These are phyloP conservation scores for Ceratina calcarata DNA, from an alignment of 1,140 invertebrate genomes.

Conservation along the genomic window DNA sequence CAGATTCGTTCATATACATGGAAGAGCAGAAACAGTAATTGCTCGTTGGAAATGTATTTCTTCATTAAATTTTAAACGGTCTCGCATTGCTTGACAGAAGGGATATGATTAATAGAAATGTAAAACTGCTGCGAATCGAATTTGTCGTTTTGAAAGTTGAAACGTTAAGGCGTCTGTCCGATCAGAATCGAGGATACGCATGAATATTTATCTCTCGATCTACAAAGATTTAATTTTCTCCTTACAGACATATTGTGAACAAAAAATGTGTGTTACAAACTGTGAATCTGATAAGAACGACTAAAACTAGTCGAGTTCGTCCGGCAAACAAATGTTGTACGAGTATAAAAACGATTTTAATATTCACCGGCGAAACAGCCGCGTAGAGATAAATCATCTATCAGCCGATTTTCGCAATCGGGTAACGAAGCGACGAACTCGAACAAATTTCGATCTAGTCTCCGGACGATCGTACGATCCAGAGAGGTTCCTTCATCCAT, in stretches of 20 bases:
- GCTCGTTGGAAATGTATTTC: no score
- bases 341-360: background rate
- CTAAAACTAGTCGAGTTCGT: background rate
- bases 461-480: background rate
- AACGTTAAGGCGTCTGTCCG: background rate
- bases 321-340: background rate
- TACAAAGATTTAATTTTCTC: background rate
- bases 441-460: conserved; percentile 18
- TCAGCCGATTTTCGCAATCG: background rate
- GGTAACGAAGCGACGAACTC: background rate
- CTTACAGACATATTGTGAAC: background rate
- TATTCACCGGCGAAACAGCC: background rate
- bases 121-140: background rate
- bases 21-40: no score
- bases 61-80: no score
- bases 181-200: background rate
- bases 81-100: background rate
- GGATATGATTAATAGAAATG: background rate
- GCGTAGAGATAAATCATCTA: background rate
- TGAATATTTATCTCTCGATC: background rate
- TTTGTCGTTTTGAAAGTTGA: background rate
- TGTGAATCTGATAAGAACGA: background rate
- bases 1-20: no score
- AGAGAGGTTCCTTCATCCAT: background rate
- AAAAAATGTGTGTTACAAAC: background rate